phyloP scores from a whole-genome alignment of 1,140 invertebrate species.

The Cydia strobilella region DNA sequence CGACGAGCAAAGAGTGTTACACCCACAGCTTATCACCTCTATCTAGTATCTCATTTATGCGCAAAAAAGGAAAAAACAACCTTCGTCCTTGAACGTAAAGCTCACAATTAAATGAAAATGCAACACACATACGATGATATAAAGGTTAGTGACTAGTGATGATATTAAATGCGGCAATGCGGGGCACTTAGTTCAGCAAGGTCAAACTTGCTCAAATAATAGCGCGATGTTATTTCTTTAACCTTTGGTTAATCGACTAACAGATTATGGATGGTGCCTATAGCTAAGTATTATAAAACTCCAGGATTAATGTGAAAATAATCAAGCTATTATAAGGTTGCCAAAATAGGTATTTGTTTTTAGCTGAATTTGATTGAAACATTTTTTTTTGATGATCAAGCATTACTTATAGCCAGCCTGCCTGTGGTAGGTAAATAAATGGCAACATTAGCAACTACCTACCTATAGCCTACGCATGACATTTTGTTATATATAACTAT shows the following conservation, averaged over 20 bases:
- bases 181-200: constrained; percentile 11
- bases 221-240: constrained; percentile 16
- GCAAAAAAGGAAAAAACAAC: not conserved
- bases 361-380: too few relatives aligned
- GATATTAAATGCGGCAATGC: constrained; percentile 14
- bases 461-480: too few relatives aligned
- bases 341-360: too few relatives aligned
- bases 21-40: not conserved
- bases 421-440: too few relatives aligned
- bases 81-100: not conserved
- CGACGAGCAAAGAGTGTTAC: not conserved
- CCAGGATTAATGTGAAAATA: not conserved
- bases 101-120: not conserved
- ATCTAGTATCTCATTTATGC: not conserved
- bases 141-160: not conserved
- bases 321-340: not conserved
- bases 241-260: constrained; percentile 4
- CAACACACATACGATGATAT: not conserved
- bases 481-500: too few relatives aligned
- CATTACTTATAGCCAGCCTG: too few relatives aligned
- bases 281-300: not conserved
- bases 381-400: too few relatives aligned
- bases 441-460: too few relatives aligned
- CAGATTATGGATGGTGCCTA: not conserved
- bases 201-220: constrained; percentile 17